Conservation (phyloP, 2,888 invertebrate genomes). For the Papilio elwesi region DNA sequence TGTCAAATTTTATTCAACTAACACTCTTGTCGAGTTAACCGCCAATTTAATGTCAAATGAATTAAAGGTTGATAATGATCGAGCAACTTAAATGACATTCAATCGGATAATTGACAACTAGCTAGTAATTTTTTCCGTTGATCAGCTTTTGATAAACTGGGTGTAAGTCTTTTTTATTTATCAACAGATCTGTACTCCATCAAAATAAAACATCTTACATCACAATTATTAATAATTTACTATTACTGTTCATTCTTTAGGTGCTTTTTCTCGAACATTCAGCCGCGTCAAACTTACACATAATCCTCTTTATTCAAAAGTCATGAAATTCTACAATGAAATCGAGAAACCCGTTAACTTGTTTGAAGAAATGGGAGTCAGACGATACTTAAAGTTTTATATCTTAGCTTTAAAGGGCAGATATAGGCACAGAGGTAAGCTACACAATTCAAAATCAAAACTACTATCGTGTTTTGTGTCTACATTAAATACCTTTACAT, state of each 20-base stretch:
- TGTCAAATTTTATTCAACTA: too few species aligned
- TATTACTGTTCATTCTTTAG: slow-evolving; percentile 33
- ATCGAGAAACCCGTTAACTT: slow-evolving; percentile 45
- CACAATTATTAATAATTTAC: not conserved
- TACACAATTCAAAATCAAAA: too few species aligned
- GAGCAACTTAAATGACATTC: too few species aligned
- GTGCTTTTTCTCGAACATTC: slow-evolving; percentile 46
- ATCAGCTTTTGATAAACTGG: too few species aligned
- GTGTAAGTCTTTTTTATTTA: too few species aligned
- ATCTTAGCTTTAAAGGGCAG: slow-evolving; percentile 42
- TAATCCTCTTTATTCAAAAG: slow-evolving; percentile 41
- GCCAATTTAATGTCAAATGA: too few species aligned
- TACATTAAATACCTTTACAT: not conserved
- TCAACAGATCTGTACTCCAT: too few species aligned
- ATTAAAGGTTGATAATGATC: too few species aligned
- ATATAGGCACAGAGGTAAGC: slow-evolving; percentile 45
- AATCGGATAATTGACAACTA: too few species aligned
- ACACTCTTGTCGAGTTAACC: too few species aligned
- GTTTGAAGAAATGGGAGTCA: slow-evolving; percentile 41
- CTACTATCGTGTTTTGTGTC: not conserved
- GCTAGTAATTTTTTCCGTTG: too few species aligned
- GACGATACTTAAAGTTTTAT: slow-evolving; percentile 46
- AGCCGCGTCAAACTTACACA: slow-evolving; percentile 44
- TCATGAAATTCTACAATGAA: slow-evolving; percentile 45
- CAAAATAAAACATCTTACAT: too few species aligned